Evolutionary conservation across 1,140 invertebrate genomes (phyloP).

Genomic region (Hypothenemus hampei): DNA sequence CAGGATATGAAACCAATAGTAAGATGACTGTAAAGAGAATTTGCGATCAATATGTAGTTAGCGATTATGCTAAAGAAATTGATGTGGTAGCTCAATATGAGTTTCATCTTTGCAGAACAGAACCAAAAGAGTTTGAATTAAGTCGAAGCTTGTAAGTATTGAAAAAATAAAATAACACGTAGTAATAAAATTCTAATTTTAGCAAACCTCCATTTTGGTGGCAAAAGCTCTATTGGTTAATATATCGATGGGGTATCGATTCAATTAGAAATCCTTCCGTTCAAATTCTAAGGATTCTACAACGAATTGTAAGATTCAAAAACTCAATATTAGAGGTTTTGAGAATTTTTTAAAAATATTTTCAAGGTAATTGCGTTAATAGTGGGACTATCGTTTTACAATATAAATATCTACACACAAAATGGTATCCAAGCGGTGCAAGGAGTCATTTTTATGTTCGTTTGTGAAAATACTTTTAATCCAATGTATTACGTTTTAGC

Average conservation of each 20-base stretch:
- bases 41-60: conserved; percentile 73
- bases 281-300: conserved; percentile 62
- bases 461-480: conserved; percentile 81
- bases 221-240: conserved; percentile 63
- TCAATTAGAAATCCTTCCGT: conserved; percentile 67
- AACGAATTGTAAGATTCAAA: conserved; percentile 65
- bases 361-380: conserved; percentile 66
- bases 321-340: neutral
- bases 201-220: conserved; percentile 57
- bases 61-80: conserved; percentile 68
- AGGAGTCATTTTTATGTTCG: conserved; percentile 76
- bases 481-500: conserved; percentile 80
- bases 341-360: no score
- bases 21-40: conserved; percentile 61
- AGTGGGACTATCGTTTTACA: conserved; percentile 72
- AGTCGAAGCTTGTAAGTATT: conserved; percentile 30
- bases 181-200: conserved; percentile 12
- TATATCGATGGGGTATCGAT: conserved; percentile 62
- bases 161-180: neutral
- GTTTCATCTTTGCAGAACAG: conserved; percentile 53
- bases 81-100: conserved; percentile 64
- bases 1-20: conserved; percentile 65
- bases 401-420: conserved; percentile 62
- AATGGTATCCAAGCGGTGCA: conserved; percentile 76
- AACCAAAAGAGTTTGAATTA: conserved; percentile 32